Evolutionary conservation across 2,888 invertebrate species (phyloP).

Genomic region (Trissolcus japonicus): DNA sequence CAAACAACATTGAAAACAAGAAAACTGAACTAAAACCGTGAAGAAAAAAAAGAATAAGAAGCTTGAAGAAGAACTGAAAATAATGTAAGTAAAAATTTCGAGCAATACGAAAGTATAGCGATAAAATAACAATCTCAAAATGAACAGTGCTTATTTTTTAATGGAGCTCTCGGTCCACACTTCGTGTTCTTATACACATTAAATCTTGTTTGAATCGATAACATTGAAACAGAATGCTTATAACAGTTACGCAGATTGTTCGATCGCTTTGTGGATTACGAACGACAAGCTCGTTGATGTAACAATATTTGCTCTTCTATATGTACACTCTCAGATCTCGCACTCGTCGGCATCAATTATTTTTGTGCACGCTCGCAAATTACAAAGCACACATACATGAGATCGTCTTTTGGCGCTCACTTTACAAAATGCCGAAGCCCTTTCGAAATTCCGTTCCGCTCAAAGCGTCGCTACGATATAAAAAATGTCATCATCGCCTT

Average conservation of each 20-base stretch:
- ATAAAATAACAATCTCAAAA: background rate
- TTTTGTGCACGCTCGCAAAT: background rate
- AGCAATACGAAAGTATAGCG: too few species aligned
- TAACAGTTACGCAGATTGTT: constrained; percentile 28
- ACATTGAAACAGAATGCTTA: constrained; percentile 15
- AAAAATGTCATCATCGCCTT: constrained; percentile 20
- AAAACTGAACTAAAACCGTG: too few species aligned
- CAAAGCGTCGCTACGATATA: constrained; percentile 11
- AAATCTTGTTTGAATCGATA: constrained; percentile 6
- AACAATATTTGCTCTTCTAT: constrained; percentile 1
- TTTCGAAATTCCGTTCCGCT: too few species aligned
- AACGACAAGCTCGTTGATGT: constrained; percentile 9
- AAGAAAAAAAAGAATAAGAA: too few species aligned
- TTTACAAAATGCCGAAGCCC: too few species aligned
- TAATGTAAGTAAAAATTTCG: too few species aligned
- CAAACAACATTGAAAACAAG: too few species aligned
- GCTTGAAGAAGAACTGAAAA: too few species aligned
- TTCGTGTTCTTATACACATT: constrained; percentile 1
- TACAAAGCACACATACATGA: constrained; percentile 1
- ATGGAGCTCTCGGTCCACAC: constrained; percentile 14
- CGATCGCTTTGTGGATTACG: constrained; percentile 21
- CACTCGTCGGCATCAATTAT: background rate
- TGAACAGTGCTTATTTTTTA: constrained; percentile 33
- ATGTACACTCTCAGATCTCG: background rate
- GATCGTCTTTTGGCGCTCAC: background rate